These are phyloP conservation scores for Lepidurus arcticus DNA, from an alignment of 1,140 invertebrate genomes.

Conservation along the genomic window DNA sequence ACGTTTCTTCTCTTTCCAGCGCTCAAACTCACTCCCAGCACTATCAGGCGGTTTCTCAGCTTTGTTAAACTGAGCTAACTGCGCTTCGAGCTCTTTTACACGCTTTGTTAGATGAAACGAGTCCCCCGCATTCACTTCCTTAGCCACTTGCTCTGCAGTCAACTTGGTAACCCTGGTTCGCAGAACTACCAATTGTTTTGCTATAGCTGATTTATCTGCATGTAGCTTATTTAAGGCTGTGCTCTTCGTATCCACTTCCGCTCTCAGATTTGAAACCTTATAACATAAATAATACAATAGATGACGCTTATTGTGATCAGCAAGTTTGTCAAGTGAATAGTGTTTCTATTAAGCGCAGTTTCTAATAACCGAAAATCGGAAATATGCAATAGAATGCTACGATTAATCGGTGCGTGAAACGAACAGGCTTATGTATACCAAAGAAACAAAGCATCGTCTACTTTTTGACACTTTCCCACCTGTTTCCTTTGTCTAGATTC, in stretches of 20 bases:
- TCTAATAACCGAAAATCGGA: too few relatives aligned
- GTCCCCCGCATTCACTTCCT: constrained; percentile 1
- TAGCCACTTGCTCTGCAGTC: constrained; percentile 19
- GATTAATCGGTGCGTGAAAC: too few relatives aligned
- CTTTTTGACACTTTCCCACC: too few relatives aligned
- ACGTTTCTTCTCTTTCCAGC: constrained; percentile 30
- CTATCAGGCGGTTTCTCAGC: constrained; percentile 25
- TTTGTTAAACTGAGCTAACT: constrained; percentile 30
- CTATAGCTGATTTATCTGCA: constrained; percentile 22
- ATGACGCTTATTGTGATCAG: too few relatives aligned
- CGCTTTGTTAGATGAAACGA: constrained; percentile 27
- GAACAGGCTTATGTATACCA: too few relatives aligned
- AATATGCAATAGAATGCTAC: too few relatives aligned
- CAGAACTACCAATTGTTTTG: constrained; percentile 27
- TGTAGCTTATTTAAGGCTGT: constrained; percentile 20
- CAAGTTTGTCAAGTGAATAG: too few relatives aligned
- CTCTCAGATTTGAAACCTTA: background rate
- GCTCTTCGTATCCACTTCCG: background rate
- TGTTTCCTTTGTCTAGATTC: too few relatives aligned
- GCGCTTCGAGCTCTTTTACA: constrained; percentile 32
- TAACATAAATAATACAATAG: background rate
- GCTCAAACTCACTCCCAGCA: constrained; percentile 21
- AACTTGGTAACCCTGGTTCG: constrained; percentile 28
- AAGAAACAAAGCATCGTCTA: too few relatives aligned
- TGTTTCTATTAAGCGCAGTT: too few relatives aligned